Evolutionary conservation across 2,797 vertebrate genomes (phyloP).

Genomic region (Premnoplex brunnescens): DNA sequence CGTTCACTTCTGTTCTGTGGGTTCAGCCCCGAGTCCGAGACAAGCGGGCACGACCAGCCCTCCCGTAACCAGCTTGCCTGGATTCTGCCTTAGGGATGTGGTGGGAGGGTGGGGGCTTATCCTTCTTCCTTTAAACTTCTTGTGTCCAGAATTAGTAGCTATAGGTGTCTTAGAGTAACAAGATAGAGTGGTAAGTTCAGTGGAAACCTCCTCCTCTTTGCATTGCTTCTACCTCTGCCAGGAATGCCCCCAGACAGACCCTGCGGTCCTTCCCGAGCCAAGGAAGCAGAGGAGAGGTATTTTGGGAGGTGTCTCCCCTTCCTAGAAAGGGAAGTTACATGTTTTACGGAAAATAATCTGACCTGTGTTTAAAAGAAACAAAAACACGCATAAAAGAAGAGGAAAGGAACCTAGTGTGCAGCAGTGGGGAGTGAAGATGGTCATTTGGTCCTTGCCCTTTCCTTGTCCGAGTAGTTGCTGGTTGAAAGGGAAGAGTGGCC

Average conservation of each 20-base stretch:
- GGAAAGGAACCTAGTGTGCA: neutral
- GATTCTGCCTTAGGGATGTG: slow-evolving; percentile 59
- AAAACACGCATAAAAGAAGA: neutral
- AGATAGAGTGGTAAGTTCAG: slow-evolving; percentile 56
- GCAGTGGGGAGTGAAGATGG: neutral
- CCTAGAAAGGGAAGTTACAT: neutral
- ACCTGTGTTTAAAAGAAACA: slow-evolving; percentile 24
- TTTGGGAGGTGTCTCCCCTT: slow-evolving; percentile 7
- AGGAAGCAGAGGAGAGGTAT: slow-evolving; percentile 23
- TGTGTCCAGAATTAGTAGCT: slow-evolving; percentile 68
- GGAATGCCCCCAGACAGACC: neutral
- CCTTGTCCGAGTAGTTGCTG: neutral
- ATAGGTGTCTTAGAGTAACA: slow-evolving; percentile 65
- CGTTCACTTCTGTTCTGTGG: neutral
- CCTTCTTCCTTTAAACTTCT: slow-evolving; percentile 61
- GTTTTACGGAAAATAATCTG: neutral
- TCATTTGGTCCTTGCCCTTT: neutral
- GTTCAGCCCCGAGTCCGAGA: slow-evolving; percentile 25
- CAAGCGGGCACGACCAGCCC: neutral
- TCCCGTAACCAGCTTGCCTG: slow-evolving; percentile 47
- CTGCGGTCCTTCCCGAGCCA: neutral
- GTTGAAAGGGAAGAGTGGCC: neutral
- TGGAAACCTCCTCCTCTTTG: slow-evolving; percentile 55
- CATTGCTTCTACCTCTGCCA: slow-evolving; percentile 73
- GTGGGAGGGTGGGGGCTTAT: neutral